Percentiles rank a stretch among this genome's conserved stretches.
Evolutionary conservation across 2,888 invertebrate genomes (phyloP).

Genomic region (Campopleginae sp.): DNA sequence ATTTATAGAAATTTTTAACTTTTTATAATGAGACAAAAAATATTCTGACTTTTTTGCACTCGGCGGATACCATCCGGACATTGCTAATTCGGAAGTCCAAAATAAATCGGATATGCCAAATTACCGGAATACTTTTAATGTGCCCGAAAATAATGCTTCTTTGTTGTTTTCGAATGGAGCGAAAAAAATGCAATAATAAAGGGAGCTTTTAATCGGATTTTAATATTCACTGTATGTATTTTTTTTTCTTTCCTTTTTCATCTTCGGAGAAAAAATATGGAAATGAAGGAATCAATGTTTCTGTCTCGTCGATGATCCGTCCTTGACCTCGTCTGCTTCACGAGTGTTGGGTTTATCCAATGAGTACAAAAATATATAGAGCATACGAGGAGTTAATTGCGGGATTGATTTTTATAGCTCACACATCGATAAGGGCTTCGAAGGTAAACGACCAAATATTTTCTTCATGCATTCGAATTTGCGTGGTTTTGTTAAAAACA

Average conservation of each 20-base stretch:
- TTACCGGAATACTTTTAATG: not conserved
- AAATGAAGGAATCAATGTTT: conserved; percentile 7
- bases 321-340: conserved; percentile 52
- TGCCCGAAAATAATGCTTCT: not conserved
- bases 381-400: conserved; percentile 45
- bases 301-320: conserved; percentile 18
- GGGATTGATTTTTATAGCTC: conserved; percentile 25
- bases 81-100: not conserved
- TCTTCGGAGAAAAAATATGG: not conserved
- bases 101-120: not conserved
- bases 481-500: not conserved
- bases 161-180: not conserved
- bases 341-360: conserved; percentile 11
- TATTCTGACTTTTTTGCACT: not conserved
- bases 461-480: conserved; percentile 36
- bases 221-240: not conserved
- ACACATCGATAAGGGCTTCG: conserved; percentile 52
- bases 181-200: not conserved
- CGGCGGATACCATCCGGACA: not conserved
- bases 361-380: conserved; percentile 36
- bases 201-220: not conserved
- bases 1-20: not conserved
- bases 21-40: not conserved
- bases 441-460: conserved; percentile 59
- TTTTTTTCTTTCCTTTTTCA: not conserved